phyloP scores from a whole-genome alignment of 1,140 invertebrate species.

The Carcinoscorpius rotundicauda region DNA sequence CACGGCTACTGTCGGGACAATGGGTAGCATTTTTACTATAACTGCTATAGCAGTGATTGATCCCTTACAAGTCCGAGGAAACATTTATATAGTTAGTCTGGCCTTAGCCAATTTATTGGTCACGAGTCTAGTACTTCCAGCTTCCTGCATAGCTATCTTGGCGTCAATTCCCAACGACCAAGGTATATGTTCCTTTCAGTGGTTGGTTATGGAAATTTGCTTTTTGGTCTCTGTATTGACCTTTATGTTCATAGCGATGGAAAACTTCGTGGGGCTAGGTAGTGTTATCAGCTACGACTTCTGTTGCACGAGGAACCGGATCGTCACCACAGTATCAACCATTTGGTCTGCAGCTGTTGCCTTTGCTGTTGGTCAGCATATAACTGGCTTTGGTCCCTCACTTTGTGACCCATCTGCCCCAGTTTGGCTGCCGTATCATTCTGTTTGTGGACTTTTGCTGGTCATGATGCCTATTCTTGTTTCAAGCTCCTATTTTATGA shows the following conservation, averaged over 20 bases:
- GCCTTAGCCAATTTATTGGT: constrained; percentile 59
- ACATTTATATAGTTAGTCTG: constrained; percentile 61
- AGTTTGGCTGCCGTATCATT: constrained; percentile 21
- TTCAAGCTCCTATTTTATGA: constrained; percentile 38
- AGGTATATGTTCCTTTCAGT: constrained; percentile 49
- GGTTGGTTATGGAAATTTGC: constrained; percentile 50
- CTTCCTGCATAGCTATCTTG: constrained; percentile 47
- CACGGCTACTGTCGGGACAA: constrained; percentile 50
- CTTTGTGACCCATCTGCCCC: constrained; percentile 21
- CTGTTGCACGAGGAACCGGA: constrained; percentile 21
- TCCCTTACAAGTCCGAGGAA: constrained; percentile 42
- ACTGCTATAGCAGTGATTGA: constrained; percentile 43
- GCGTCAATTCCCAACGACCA: constrained; percentile 46
- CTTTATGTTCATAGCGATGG: constrained; percentile 46
- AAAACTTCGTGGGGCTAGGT: constrained; percentile 30
- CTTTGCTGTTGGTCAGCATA: constrained; percentile 39
- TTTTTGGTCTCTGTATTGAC: constrained; percentile 51
- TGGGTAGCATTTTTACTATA: constrained; percentile 63
- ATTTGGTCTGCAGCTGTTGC: constrained; percentile 40
- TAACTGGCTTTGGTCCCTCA: constrained; percentile 31
- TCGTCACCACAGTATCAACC: constrained; percentile 37
- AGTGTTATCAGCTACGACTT: constrained; percentile 17
- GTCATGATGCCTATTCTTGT: constrained; percentile 30
- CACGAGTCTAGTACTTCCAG: constrained; percentile 55
- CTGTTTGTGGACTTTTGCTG: constrained; percentile 10